Conservation (phyloP, 1,140 invertebrate species). For the Pseudomyrmex sp. region DNA sequence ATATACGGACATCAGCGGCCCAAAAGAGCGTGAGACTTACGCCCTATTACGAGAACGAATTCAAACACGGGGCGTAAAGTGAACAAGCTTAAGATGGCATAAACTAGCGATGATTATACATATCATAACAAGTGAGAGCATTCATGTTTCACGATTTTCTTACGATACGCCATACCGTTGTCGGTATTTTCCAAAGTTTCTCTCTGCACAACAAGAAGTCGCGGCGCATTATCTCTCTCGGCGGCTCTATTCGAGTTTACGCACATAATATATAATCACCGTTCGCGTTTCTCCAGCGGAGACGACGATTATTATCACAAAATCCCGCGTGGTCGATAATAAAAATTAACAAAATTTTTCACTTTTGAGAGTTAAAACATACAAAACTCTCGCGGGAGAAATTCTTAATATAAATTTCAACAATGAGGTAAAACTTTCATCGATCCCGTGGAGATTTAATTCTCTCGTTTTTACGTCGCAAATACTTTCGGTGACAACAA, state of each 20-base stretch:
- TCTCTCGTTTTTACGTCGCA: background rate
- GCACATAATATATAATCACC: too few species aligned
- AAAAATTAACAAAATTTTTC: too few species aligned
- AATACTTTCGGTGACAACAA: background rate
- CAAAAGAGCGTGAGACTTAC: constrained; percentile 39
- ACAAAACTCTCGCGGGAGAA: too few species aligned
- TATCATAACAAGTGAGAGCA: background rate
- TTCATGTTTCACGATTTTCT: constrained; percentile 8
- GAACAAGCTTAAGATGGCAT: constrained; percentile 30
- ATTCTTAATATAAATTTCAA: too few species aligned
- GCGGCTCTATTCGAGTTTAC: background rate
- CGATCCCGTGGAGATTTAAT: background rate
- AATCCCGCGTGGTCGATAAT: too few species aligned
- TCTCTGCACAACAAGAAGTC: background rate
- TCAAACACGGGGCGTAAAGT: constrained; percentile 34
- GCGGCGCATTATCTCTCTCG: background rate
- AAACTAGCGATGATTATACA: constrained; percentile 24
- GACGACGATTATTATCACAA: too few species aligned
- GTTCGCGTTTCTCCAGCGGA: too few species aligned
- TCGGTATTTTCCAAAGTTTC: constrained; percentile 1
- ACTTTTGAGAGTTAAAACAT: too few species aligned
- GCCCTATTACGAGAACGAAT: constrained; percentile 38
- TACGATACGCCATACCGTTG: background rate
- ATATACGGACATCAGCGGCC: constrained; percentile 38
- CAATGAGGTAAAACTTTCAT: too few species aligned